A percentile compares a stretch with the other conserved stretches of the same genome.
Conservation (phyloP, 2,797 vertebrate species). For the Enteromius argenteus region DNA sequence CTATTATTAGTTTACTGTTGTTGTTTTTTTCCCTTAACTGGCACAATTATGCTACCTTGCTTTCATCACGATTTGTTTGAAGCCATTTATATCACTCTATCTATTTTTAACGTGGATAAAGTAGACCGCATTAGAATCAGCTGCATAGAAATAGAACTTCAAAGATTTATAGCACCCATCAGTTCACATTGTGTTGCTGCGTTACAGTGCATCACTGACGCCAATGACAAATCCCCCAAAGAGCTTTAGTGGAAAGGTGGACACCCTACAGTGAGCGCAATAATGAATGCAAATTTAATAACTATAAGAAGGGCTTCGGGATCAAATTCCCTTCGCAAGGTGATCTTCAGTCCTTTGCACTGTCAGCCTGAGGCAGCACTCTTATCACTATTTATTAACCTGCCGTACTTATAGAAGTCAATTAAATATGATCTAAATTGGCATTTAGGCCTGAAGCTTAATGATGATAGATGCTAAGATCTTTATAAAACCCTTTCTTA, state of each 20-base stretch:
- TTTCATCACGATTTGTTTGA: neutral
- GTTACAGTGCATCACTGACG: neutral
- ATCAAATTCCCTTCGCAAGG: constrained; percentile 21
- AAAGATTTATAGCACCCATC: constrained; percentile 5
- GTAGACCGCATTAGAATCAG: neutral
- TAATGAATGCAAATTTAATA: constrained; percentile 31
- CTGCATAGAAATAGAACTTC: neutral
- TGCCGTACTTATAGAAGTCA: constrained; percentile 28
- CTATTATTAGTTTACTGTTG: constrained; percentile 14
- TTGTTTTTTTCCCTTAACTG: neutral
- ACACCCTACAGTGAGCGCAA: constrained; percentile 12
- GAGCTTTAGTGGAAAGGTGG: constrained; percentile 26
- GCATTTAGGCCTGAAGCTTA: constrained; percentile 32
- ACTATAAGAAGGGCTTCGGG: neutral
- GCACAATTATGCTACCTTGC: neutral
- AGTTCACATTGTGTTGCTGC: neutral
- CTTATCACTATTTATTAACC: constrained; percentile 48
- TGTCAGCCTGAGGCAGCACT: constrained; percentile 1
- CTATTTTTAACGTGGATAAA: neutral
- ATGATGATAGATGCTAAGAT: constrained; percentile 38
- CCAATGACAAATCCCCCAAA: constrained; percentile 23
- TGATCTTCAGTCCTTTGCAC: constrained; percentile 11
- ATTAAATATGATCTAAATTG: constrained; percentile 44
- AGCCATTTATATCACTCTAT: neutral
- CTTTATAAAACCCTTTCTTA: constrained; percentile 19